Conservation (phyloP, 2,113 vertebrate species). For the Scomber scombrus region DNA sequence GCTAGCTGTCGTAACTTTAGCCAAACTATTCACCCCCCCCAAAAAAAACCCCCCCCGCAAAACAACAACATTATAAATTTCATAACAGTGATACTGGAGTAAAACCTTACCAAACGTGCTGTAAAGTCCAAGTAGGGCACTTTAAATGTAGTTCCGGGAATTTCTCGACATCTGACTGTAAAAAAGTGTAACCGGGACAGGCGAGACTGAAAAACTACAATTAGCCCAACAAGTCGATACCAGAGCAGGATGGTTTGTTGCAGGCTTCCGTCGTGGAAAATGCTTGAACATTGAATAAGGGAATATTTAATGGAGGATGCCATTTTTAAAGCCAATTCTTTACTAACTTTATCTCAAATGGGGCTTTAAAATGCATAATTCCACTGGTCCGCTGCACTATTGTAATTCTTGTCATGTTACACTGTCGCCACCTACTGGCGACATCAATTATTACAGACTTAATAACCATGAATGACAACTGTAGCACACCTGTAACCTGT, state of each 20-base stretch:
- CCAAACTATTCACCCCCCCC: not conserved
- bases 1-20: too few relatives aligned
- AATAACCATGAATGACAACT: not conserved
- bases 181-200: conserved; percentile 31
- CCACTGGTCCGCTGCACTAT: too few relatives aligned
- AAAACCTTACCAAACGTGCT: not conserved
- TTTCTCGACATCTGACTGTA: conserved; percentile 21
- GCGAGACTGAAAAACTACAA: conserved; percentile 49
- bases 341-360: not conserved
- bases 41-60: too few relatives aligned
- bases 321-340: not conserved
- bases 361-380: not conserved
- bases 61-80: too few relatives aligned
- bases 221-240: conserved; percentile 50
- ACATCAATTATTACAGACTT: not conserved
- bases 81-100: not conserved
- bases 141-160: conserved; percentile 63
- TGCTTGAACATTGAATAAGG: rapidly evolving
- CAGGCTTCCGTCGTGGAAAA: not conserved
- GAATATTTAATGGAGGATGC: not conserved
- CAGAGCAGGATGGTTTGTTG: conserved; percentile 24
- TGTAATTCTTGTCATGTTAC: not conserved
- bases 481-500: too few relatives aligned
- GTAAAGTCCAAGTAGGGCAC: not conserved
- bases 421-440: conserved; percentile 49